Conservation (phyloP, 2,888 invertebrate species). For the Pristionchus mayeri region DNA sequence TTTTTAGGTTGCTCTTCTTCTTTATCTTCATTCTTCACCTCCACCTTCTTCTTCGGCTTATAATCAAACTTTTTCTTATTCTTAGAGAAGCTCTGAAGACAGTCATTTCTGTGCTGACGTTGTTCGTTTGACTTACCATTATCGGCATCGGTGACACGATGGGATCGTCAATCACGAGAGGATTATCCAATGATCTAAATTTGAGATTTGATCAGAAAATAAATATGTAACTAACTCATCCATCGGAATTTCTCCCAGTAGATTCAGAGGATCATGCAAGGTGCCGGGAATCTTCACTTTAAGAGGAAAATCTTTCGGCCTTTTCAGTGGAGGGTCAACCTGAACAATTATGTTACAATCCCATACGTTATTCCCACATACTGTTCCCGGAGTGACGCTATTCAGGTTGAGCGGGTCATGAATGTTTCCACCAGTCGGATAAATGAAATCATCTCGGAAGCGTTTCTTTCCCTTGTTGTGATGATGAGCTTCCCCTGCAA, state of each 20-base stretch:
- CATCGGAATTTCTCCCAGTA: conserved; percentile 78
- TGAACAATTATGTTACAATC: neutral
- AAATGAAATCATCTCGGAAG: conserved; percentile 28
- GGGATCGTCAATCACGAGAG: conserved; percentile 13
- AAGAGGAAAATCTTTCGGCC: conserved; percentile 81
- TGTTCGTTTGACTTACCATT: neutral
- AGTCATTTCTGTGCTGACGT: neutral
- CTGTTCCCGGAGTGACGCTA: conserved; percentile 82
- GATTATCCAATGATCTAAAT: neutral
- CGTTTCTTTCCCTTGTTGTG: conserved; percentile 34
- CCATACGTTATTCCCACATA: neutral
- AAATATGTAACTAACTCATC: neutral
- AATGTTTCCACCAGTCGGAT: conserved; percentile 87
- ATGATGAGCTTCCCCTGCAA: conserved; percentile 14
- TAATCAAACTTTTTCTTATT: conserved; percentile 10
- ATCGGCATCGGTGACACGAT: conserved; percentile 43
- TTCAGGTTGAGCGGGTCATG: conserved; percentile 94
- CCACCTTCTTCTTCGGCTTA: neutral
- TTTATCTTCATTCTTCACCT: neutral
- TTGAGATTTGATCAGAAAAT: neutral
- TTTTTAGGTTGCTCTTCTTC: neutral
- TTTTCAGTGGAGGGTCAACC: conserved; percentile 43
- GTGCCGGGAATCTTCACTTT: conserved; percentile 94
- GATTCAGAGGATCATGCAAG: conserved; percentile 91
- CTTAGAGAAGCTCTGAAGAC: conserved; percentile 14